Evolutionary conservation across 2,888 invertebrate genomes (phyloP).

Genomic region (Amphipoea oculea): DNA sequence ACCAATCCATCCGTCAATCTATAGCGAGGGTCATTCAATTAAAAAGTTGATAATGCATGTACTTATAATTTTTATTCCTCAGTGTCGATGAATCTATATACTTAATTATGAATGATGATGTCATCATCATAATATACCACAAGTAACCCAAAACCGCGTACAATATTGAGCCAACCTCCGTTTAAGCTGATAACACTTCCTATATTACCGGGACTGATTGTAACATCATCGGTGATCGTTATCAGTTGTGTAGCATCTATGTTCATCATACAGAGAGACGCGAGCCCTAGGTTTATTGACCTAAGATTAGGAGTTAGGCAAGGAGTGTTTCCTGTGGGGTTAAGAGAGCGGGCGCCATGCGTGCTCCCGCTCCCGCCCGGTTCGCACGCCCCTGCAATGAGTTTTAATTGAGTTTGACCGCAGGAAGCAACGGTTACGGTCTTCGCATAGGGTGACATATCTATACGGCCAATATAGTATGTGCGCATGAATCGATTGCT

Average conservation of each 20-base stretch:
- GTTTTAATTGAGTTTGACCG: slow-evolving; percentile 88
- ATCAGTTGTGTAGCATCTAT: slow-evolving; percentile 55
- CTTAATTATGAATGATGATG: slow-evolving; percentile 19
- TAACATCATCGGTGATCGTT: slow-evolving; percentile 65
- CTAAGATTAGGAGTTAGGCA: slow-evolving; percentile 79
- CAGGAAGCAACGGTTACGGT: slow-evolving; percentile 84
- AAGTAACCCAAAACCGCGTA: slow-evolving; percentile 23
- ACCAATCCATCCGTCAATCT: slow-evolving; percentile 24
- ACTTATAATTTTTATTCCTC: slow-evolving; percentile 11
- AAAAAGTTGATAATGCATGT: slow-evolving; percentile 11
- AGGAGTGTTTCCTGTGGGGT: slow-evolving; percentile 85
- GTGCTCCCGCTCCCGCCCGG: slow-evolving; percentile 65
- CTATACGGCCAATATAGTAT: slow-evolving; percentile 51
- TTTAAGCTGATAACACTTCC: slow-evolving; percentile 59
- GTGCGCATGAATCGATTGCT: slow-evolving; percentile 8
- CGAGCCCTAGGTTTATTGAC: slow-evolving; percentile 77
- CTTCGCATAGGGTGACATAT: slow-evolving; percentile 83
- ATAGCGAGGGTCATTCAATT: slow-evolving; percentile 8
- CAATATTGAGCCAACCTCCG: slow-evolving; percentile 49
- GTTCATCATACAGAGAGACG: slow-evolving; percentile 67
- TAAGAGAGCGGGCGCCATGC: slow-evolving; percentile 69
- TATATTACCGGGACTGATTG: slow-evolving; percentile 53
- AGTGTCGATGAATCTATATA: slow-evolving; percentile 7
- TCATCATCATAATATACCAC: slow-evolving; percentile 14
- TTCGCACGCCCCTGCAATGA: slow-evolving; percentile 89